A percentile compares a stretch with the other conserved stretches of the same genome.
phyloP scores from a whole-genome alignment of 2,888 invertebrate species.

The Lepidocyrtinus sp. region DNA sequence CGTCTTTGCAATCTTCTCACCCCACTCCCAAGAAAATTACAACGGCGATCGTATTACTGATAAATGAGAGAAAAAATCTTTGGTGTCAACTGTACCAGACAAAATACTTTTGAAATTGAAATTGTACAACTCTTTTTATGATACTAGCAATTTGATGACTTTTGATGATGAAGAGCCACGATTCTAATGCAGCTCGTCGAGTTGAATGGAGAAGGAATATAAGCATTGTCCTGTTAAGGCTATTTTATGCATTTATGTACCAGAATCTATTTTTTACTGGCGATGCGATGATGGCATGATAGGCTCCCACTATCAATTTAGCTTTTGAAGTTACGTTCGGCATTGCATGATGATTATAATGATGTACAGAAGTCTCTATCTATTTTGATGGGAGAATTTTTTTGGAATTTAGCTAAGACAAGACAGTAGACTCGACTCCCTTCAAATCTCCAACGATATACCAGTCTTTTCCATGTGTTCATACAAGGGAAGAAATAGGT shows the following conservation, averaged over 20 bases:
- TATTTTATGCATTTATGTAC: too few relatives aligned
- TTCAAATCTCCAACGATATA: not conserved
- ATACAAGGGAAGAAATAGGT: constrained; percentile 8
- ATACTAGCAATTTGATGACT: too few relatives aligned
- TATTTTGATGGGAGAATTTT: not conserved
- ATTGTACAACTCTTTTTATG: too few relatives aligned
- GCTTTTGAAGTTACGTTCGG: too few relatives aligned
- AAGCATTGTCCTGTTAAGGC: too few relatives aligned
- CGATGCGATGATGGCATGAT: too few relatives aligned
- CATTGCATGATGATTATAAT: constrained; percentile 1
- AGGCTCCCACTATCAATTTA: too few relatives aligned
- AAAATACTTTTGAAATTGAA: not conserved
- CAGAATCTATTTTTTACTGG: too few relatives aligned
- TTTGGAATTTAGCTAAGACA: not conserved
- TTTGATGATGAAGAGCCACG: not conserved
- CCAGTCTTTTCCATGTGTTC: constrained; percentile 12
- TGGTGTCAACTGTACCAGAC: constrained; percentile 20
- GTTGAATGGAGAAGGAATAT: too few relatives aligned
- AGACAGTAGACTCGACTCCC: not conserved
- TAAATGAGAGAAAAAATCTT: constrained; percentile 23
- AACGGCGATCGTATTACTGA: constrained; percentile 36
- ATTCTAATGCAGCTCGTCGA: too few relatives aligned
- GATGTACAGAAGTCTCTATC: not conserved
- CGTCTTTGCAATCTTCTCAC: constrained; percentile 6
- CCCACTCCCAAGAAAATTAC: not conserved